Percentiles rank a stretch among this genome's conserved stretches.
Evolutionary conservation across 2,888 invertebrate species (phyloP).

Genomic region (Halocaridina rubra): DNA sequence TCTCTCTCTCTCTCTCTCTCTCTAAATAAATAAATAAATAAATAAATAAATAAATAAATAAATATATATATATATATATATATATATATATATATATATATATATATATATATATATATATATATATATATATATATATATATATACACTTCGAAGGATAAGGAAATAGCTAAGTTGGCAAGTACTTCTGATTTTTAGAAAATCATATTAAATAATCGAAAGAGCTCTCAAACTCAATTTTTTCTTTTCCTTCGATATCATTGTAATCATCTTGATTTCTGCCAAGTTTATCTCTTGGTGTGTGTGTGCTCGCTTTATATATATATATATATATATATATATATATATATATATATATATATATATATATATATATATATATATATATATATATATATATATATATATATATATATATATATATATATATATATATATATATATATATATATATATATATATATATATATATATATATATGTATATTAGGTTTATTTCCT

Average conservation of each 20-base stretch:
- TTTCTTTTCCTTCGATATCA: no score
- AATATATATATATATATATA: constrained; percentile 9
- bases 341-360: constrained; percentile 19
- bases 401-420: constrained; percentile 6
- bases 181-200: no score
- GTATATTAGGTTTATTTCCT: background rate
- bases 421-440: background rate
- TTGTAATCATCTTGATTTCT: no score
- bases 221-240: no score
- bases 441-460: constrained; percentile 13
- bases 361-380: constrained; percentile 14
- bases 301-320: background rate
- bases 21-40: background rate
- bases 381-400: constrained; percentile 4
- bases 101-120: background rate
- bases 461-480: constrained; percentile 9
- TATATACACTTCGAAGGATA: no score
- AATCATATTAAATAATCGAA: no score
- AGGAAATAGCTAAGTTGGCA: no score
- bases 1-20: background rate
- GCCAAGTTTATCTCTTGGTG: no score
- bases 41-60: background rate
- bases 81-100: constrained; percentile 27
- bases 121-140: background rate
- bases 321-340: background rate